Evolutionary conservation across 92 coral and sea anemone species (phyloP), one percentile per base, ranked within the genome.

Genomic region (Epizoanthus ramosus): DNA sequence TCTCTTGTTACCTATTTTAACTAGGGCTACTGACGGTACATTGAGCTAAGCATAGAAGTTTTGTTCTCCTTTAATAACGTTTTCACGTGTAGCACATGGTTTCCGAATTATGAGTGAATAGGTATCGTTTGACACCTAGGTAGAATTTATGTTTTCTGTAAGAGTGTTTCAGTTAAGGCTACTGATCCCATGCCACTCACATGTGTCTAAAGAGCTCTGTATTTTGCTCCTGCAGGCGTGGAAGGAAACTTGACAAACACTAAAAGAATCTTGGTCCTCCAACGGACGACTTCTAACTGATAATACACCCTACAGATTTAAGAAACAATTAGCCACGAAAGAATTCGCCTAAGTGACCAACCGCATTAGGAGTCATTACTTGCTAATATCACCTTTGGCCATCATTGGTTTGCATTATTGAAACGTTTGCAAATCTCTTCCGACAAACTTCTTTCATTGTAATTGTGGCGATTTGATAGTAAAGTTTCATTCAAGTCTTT

Each of bases 331-430:
- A 77, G 56, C 82, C 14, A 21, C 6, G 68, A 59, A 77, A 77
- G 50, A 59, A 77, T 59, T 77, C 52, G 82, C 56, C 70, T 41
- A 77, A 61, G 47, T 61, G 82, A 59, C 71, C 71, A 63, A 39
- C 82, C 82, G 82, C 69, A 77, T 61, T 77, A 59, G 24, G 82
- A 61, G 82, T 43, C 82, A 77, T 77, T 77, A 77, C 71, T 77
- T 77, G 82, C 18, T 77, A 77, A 77, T 77, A 77, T 77, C 82
- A 77, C 82, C 82, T 77, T 77, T 77, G 45, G 82, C 82, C 82
- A 77, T 37, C 82, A 61, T 77, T 76, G 81, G 54, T 61, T 47
- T 10, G 47, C 41, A 61, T 41, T 37, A 15, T 69, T 77, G 58
- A 60, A 77, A 45, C 71, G 23, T 52, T 47, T 63, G 37, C 53